These are phyloP conservation scores for Cheirogaleus medius DNA, from an alignment of 2,113 vertebrate species.

Conservation along the genomic window DNA sequence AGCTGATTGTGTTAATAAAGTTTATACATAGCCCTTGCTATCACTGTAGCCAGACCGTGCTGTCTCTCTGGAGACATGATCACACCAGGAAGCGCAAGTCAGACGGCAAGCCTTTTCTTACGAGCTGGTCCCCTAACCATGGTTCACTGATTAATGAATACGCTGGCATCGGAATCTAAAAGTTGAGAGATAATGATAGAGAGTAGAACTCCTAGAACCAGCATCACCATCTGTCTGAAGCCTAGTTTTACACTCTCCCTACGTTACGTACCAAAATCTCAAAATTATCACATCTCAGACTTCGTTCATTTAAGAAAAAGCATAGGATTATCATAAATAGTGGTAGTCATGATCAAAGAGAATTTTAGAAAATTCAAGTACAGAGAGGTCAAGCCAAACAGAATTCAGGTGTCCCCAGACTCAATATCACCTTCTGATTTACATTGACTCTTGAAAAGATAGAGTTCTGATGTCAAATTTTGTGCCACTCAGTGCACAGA, in stretches of 20 bases:
- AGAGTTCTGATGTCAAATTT: background rate
- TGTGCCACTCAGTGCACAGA: background rate
- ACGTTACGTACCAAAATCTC: background rate
- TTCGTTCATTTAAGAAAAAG: slow-evolving; percentile 36
- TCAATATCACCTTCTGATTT: background rate
- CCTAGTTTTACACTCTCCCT: background rate
- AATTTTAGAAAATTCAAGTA: background rate
- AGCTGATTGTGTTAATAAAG: background rate
- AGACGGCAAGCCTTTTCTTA: background rate
- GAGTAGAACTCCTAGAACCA: slow-evolving; percentile 38
- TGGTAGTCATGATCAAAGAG: background rate
- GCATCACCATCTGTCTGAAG: slow-evolving; percentile 8
- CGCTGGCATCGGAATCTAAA: slow-evolving; percentile 44
- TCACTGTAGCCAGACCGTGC: slow-evolving; percentile 4
- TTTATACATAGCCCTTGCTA: background rate
- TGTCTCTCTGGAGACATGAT: slow-evolving; percentile 21
- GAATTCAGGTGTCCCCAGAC: background rate
- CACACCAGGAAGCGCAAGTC: background rate
- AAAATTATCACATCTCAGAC: slow-evolving; percentile 30
- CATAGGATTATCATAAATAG: background rate
- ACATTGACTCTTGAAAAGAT: background rate
- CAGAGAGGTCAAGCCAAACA: background rate
- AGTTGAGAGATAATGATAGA: slow-evolving; percentile 31
- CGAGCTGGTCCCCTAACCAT: background rate
- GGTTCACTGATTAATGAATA: slow-evolving; percentile 46